Evolutionary conservation across 1,140 invertebrate species (phyloP).

Genomic region (Drosophila novamexicana): DNA sequence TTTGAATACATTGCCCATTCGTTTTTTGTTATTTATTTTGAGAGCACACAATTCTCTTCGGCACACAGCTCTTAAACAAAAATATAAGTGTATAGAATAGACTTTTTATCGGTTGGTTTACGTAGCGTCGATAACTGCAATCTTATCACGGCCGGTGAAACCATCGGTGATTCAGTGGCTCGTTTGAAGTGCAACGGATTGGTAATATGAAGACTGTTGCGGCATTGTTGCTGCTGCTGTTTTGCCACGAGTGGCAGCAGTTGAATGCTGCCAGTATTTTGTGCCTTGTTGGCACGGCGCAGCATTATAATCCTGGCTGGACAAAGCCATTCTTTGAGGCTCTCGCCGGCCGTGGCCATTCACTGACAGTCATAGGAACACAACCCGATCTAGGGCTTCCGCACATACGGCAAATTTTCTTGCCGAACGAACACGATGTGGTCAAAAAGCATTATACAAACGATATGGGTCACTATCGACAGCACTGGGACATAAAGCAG

Average conservation of each 20-base stretch:
- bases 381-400: not conserved
- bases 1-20: not conserved
- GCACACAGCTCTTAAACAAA: not conserved
- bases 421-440: slow-evolving; percentile 53
- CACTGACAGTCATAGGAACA: slow-evolving; percentile 41
- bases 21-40: slow-evolving; percentile 2
- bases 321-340: slow-evolving; percentile 45
- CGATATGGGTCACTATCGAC: not conserved
- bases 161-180: slow-evolving; percentile 34
- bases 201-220: slow-evolving; percentile 37
- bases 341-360: slow-evolving; percentile 55
- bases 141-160: slow-evolving; percentile 46
- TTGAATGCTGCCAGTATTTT: slow-evolving; percentile 50
- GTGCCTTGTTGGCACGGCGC: slow-evolving; percentile 49
- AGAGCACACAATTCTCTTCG: not conserved
- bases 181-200: slow-evolving; percentile 3
- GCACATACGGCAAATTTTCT: not conserved
- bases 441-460: slow-evolving; percentile 46
- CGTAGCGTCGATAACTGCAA: not conserved
- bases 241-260: slow-evolving; percentile 22
- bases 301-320: slow-evolving; percentile 58
- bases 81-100: not conserved
- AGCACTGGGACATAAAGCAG: slow-evolving; percentile 37
- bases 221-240: slow-evolving; percentile 5
- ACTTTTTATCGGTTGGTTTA: not conserved